A percentile compares a stretch with the other conserved stretches of the same genome.
Evolutionary conservation across 2,113 vertebrate species (phyloP).

Genomic region (Callithrix jacchus): DNA sequence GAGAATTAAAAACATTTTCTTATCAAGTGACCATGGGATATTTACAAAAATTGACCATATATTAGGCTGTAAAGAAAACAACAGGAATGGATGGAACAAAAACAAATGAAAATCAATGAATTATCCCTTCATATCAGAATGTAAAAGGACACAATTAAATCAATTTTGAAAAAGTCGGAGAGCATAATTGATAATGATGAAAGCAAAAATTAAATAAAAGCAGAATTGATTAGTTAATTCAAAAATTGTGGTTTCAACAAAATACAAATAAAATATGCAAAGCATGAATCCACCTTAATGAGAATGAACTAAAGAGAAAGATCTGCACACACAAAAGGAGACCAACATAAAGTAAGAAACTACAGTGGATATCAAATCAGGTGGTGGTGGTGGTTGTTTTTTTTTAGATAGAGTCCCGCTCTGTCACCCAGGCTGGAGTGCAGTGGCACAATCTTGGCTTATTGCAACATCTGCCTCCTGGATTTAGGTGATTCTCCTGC

Average conservation of each 20-base stretch:
- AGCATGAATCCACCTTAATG: background rate
- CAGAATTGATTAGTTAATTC: background rate
- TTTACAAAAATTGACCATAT: background rate
- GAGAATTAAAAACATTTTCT: slow-evolving; percentile 32
- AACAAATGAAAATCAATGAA: slow-evolving; percentile 36
- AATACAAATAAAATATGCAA: slow-evolving; percentile 38
- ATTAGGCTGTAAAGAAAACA: background rate
- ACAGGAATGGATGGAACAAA: background rate
- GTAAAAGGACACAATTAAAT: background rate
- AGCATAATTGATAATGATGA: slow-evolving; percentile 15
- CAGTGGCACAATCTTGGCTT: too few relatives aligned
- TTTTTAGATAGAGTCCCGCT: too few relatives aligned
- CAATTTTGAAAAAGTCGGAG: background rate
- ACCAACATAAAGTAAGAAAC: background rate
- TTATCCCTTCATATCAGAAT: background rate
- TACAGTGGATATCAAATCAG: background rate
- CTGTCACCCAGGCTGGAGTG: too few relatives aligned
- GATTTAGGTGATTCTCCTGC: too few relatives aligned
- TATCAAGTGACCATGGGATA: background rate
- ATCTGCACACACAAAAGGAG: background rate
- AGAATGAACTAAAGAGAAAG: background rate
- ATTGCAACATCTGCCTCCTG: too few relatives aligned
- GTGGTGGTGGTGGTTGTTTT: too few relatives aligned
- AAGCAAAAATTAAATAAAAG: slow-evolving; percentile 50
- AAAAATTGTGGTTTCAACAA: slow-evolving; percentile 25